Percentiles rank a stretch among this genome's conserved stretches.
phyloP scores from a whole-genome alignment of 2,797 vertebrate species.

The Huso huso region DNA sequence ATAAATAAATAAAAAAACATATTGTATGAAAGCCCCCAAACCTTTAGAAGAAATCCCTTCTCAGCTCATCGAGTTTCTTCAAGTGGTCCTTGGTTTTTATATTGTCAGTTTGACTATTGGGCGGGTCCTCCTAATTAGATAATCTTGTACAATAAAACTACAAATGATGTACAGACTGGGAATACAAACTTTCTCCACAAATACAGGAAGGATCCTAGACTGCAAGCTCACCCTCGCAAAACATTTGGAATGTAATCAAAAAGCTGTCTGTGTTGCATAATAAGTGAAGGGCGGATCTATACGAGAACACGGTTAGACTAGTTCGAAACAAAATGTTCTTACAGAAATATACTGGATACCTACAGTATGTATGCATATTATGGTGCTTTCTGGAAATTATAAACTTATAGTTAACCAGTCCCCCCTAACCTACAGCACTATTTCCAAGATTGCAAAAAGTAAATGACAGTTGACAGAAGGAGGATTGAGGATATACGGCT shows the following conservation, averaged over 20 bases:
- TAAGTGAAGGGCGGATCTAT: too few species aligned
- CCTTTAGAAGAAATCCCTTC: conserved; percentile 22
- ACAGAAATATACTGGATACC: too few species aligned
- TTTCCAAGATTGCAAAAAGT: too few species aligned
- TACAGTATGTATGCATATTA: too few species aligned
- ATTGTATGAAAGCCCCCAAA: conserved; percentile 12
- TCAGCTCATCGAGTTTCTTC: conserved; percentile 15
- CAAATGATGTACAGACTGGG: conserved; percentile 37
- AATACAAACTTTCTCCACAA: conserved; percentile 37
- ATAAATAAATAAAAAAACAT: too few species aligned
- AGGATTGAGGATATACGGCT: too few species aligned
- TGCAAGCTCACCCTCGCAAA: neutral
- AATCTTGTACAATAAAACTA: conserved; percentile 41
- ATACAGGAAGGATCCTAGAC: conserved; percentile 8
- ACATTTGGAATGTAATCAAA: conserved; percentile 50
- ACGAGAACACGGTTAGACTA: too few species aligned
- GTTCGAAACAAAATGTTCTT: too few species aligned
- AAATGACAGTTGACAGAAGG: too few species aligned
- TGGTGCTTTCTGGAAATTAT: too few species aligned
- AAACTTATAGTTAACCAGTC: too few species aligned
- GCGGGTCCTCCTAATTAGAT: conserved; percentile 31
- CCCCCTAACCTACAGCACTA: too few species aligned
- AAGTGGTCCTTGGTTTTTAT: conserved; percentile 40
- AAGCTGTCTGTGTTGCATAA: neutral
- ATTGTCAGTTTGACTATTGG: conserved; percentile 12